Percentiles rank a stretch among this genome's conserved stretches.
These are phyloP conservation scores for Zelleria hepariella DNA, from an alignment of 2,888 invertebrate species.

Conservation along the genomic window DNA sequence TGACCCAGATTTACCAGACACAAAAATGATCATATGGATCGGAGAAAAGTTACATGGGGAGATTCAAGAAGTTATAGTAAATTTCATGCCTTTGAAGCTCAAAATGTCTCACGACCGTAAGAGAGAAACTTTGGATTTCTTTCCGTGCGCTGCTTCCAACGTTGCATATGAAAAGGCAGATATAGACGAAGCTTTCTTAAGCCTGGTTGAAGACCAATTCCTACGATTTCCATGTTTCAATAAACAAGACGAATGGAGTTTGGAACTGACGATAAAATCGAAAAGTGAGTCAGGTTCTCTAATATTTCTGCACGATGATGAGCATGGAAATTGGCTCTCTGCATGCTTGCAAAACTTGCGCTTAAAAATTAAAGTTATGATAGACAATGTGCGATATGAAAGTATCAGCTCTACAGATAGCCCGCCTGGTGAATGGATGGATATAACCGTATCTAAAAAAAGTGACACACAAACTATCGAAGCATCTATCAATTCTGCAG, in stretches of 20 bases:
- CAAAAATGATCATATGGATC: conserved; percentile 42
- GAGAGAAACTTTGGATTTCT: conserved; percentile 22
- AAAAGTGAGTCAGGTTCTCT: conserved; percentile 44
- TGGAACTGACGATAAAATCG: conserved; percentile 50
- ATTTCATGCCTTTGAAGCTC: conserved; percentile 52
- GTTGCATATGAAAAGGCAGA: conserved; percentile 50
- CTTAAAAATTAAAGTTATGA: conserved; percentile 42
- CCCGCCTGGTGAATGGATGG: conserved; percentile 49
- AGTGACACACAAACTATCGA: conserved; percentile 46
- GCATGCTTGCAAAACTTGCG: conserved; percentile 46
- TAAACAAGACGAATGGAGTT: conserved; percentile 42
- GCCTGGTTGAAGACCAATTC: conserved; percentile 41
- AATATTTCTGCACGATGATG: conserved; percentile 37
- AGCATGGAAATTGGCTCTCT: conserved; percentile 36
- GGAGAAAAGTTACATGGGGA: conserved; percentile 60
- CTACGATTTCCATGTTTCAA: conserved; percentile 50
- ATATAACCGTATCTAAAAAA: conserved; percentile 42
- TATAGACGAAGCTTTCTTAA: conserved; percentile 47
- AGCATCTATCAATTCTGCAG: conserved; percentile 44
- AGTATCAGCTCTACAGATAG: conserved; percentile 44
- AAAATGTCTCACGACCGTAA: conserved; percentile 24
- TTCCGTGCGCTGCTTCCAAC: conserved; percentile 41
- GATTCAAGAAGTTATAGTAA: conserved; percentile 56
- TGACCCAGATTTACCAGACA: conserved; percentile 46
- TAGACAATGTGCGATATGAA: conserved; percentile 36